Percentiles rank a stretch among this genome's conserved stretches.
These are phyloP conservation scores for Eucidaris tribuloides DNA, from an alignment of 35 echinoderm and acorn worm genomes.

Conservation along the genomic window DNA sequence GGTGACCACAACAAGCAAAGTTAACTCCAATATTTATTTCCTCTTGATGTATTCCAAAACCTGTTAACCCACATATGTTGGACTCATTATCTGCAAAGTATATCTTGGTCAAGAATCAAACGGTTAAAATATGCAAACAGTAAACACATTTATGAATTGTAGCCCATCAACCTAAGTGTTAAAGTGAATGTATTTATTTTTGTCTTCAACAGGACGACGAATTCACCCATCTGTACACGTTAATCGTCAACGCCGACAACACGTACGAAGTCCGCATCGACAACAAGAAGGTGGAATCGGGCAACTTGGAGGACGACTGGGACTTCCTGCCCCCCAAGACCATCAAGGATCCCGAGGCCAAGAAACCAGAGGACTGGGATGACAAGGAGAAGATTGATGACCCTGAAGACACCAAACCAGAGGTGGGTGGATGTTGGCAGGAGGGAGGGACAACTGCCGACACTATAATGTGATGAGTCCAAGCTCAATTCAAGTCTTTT, in stretches of 20 bases:
- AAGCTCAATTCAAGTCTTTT: too few relatives aligned
- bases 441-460: slow-evolving; percentile 98
- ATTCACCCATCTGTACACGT: slow-evolving; percentile 96
- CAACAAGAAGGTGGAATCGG: slow-evolving; percentile 85
- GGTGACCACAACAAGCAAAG: too few relatives aligned
- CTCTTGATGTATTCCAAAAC: too few relatives aligned
- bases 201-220: slow-evolving; percentile 81
- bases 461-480: too few relatives aligned
- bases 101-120: background rate
- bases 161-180: too few relatives aligned
- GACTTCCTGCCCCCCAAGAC: slow-evolving; percentile 91
- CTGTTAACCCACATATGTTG: background rate
- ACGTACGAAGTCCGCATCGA: slow-evolving; percentile 98
- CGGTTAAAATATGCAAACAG: background rate
- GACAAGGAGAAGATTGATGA: slow-evolving; percentile 91
- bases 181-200: background rate
- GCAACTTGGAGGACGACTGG: slow-evolving; percentile 96
- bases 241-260: slow-evolving; percentile 87
- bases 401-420: slow-evolving; percentile 92
- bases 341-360: slow-evolving; percentile 97
- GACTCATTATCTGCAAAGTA: background rate
- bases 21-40: too few relatives aligned
- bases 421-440: slow-evolving; percentile 62
- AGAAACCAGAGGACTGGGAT: slow-evolving; percentile 98
- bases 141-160: background rate